Evolutionary conservation across 2,888 invertebrate genomes (phyloP).

Genomic region (Andrena praecox): DNA sequence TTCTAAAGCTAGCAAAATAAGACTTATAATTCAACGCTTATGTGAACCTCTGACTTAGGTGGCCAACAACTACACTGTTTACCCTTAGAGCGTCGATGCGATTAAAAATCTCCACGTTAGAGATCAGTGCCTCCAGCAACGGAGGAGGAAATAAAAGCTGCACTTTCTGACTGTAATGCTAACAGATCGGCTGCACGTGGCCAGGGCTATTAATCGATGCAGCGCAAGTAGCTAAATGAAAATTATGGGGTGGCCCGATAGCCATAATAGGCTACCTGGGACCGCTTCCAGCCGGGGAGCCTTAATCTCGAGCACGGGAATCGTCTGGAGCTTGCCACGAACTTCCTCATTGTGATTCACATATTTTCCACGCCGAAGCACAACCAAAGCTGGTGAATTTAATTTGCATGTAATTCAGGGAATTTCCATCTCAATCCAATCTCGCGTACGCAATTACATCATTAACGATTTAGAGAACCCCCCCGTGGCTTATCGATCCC

Average conservation of each 20-base stretch:
- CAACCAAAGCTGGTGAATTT: too few species aligned
- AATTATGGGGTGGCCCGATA: constrained; percentile 37
- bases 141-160: neutral
- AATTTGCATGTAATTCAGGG: too few species aligned
- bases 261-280: constrained; percentile 42
- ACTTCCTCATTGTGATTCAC: neutral
- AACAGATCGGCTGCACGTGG: constrained; percentile 26
- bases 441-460: constrained; percentile 4
- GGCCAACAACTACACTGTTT: too few species aligned
- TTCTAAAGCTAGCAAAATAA: too few species aligned
- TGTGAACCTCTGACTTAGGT: too few species aligned
- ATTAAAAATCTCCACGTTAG: too few species aligned
- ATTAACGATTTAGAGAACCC: neutral
- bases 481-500: constrained; percentile 7
- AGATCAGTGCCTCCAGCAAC: neutral
- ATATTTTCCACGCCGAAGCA: neutral
- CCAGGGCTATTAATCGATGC: constrained; percentile 23
- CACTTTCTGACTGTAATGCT: neutral
- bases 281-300: constrained; percentile 16
- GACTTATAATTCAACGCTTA: too few species aligned
- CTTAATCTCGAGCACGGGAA: constrained; percentile 11
- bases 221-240: constrained; percentile 44
- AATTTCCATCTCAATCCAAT: neutral
- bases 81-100: neutral
- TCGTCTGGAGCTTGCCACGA: neutral